Evolutionary conservation across 2,113 vertebrate species (phyloP).

Genomic region (Lathamus discolor): DNA sequence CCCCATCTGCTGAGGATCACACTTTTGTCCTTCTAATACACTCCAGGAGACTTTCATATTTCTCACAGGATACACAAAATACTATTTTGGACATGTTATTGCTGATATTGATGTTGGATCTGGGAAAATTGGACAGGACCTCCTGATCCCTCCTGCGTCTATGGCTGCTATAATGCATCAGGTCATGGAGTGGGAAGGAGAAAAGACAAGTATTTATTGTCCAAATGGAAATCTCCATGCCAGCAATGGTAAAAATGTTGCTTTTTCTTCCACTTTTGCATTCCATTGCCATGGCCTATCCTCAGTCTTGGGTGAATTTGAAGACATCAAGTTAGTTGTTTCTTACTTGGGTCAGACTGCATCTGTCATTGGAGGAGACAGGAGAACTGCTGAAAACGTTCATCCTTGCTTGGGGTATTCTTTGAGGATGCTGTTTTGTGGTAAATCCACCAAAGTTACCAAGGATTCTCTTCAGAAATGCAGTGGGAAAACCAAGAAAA

Average conservation of each 20-base stretch:
- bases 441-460: neutral
- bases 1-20: neutral
- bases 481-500: neutral
- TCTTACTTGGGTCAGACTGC: neutral
- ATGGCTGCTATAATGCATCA: neutral
- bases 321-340: neutral
- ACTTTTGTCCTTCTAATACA: neutral
- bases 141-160: neutral
- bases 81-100: neutral
- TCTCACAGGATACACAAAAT: neutral
- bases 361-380: neutral
- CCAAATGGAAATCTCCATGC: neutral
- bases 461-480: neutral
- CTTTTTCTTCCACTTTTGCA: neutral
- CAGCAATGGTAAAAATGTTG: neutral
- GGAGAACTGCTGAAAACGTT: neutral
- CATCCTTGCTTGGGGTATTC: neutral
- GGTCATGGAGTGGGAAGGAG: neutral
- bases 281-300: neutral
- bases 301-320: neutral
- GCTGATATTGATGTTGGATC: neutral
- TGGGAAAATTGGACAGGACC: neutral
- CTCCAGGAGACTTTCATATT: neutral
- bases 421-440: neutral
- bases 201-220: neutral